These are phyloP conservation scores for Carlito syrichta DNA, from an alignment of 2,113 vertebrate genomes.

Conservation along the genomic window DNA sequence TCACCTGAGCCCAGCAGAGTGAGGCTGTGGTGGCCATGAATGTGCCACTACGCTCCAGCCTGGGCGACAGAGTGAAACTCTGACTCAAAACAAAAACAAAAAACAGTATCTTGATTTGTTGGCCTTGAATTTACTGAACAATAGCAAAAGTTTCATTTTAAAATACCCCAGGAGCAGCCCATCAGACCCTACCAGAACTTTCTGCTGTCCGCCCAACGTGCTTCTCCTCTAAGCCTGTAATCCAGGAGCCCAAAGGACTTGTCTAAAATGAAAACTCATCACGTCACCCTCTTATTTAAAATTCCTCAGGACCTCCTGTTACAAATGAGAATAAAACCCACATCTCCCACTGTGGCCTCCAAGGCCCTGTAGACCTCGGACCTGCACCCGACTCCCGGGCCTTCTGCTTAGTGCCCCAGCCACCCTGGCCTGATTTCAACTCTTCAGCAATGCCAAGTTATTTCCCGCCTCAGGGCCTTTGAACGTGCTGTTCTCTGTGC, in stretches of 20 bases:
- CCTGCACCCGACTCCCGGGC: not conserved
- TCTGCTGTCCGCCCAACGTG: not conserved
- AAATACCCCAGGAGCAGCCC: not conserved
- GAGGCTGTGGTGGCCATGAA: too few relatives aligned
- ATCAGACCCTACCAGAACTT: not conserved
- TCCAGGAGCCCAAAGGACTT: not conserved
- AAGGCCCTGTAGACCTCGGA: not conserved
- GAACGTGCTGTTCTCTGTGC: not conserved
- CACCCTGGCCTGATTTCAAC: not conserved
- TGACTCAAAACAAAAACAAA: too few relatives aligned
- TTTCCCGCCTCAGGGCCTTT: not conserved
- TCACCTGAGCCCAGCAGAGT: too few relatives aligned
- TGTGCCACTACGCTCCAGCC: too few relatives aligned
- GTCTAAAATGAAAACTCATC: not conserved
- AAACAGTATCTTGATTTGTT: too few relatives aligned
- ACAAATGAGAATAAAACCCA: not conserved
- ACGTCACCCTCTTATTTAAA: not conserved
- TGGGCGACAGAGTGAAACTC: too few relatives aligned
- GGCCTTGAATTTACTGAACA: too few relatives aligned
- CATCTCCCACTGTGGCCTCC: fast-evolving
- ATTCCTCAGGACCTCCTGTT: not conserved
- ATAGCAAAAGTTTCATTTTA: not conserved
- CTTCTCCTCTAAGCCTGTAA: not conserved
- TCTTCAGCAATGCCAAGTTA: not conserved
- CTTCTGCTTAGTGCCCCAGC: not conserved